Evolutionary conservation across 2,888 invertebrate genomes (phyloP).

Genomic region (Coleophora flavipennella): DNA sequence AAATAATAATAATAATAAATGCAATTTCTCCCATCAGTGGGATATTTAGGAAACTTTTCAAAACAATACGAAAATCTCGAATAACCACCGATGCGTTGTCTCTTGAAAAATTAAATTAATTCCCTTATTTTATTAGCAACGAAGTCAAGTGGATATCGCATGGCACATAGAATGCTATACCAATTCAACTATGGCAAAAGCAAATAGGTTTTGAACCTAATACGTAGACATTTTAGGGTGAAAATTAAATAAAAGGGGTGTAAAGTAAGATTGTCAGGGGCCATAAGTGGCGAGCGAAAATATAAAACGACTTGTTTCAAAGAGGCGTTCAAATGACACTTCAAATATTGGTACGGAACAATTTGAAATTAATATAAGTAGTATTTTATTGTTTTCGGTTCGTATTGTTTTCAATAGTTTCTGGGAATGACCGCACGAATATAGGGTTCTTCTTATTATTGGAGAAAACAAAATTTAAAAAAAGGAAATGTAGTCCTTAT

Average conservation of each 20-base stretch:
- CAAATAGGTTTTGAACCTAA: constrained; percentile 16
- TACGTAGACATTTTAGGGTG: constrained; percentile 10
- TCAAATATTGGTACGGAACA: constrained; percentile 40
- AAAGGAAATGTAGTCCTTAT: too few relatives aligned
- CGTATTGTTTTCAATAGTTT: constrained; percentile 17
- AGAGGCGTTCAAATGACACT: constrained; percentile 39
- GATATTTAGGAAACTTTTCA: constrained; percentile 30
- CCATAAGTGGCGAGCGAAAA: constrained; percentile 57
- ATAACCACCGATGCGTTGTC: constrained; percentile 52
- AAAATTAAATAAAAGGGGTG: constrained; percentile 6
- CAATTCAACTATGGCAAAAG: constrained; percentile 6
- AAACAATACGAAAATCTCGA: constrained; percentile 51
- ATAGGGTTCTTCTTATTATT: neutral
- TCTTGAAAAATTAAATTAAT: constrained; percentile 42
- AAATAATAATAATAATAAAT: constrained; percentile 5
- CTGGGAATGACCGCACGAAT: constrained; percentile 16
- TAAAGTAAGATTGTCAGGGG: constrained; percentile 24
- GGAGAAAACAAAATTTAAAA: too few relatives aligned
- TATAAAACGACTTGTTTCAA: constrained; percentile 48
- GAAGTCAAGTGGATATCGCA: constrained; percentile 61
- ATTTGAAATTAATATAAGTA: constrained; percentile 40
- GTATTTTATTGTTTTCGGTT: constrained; percentile 8
- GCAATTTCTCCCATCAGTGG: constrained; percentile 17
- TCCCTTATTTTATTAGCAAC: constrained; percentile 55
- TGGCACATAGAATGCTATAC: constrained; percentile 33